Base-by-base conservation (phyloP, 2,797 vertebrate genomes). In the Syngnathus rostellatus region DNA sequence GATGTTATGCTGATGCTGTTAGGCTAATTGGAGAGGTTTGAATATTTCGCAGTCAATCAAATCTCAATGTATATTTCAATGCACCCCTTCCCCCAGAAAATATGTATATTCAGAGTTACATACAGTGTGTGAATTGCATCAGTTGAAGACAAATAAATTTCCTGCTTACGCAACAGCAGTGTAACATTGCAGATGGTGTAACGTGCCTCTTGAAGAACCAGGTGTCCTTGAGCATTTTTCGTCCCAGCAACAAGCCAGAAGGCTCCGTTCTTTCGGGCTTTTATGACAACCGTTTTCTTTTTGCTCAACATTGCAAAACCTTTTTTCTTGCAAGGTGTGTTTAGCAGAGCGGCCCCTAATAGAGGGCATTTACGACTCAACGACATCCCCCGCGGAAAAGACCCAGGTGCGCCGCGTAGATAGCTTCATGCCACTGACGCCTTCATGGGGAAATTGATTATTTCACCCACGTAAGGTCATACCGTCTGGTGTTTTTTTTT, bases 201-300 rank as follows among this genome's bases (percentile, higher is more conserved):
- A 70, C 62, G 64, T 25, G 74, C 62, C 71, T 45, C 73, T 77
- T 66, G 46, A 73, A 80, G 63, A 71, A 79, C 74, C 72, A 82
- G 77, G 71, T 87, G 85, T 87, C 85, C 85, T 88, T 87, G 84
- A 81, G 62, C 79, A 68, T 71, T 68, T 72, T 48, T 76, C 72
- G 48, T 45, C 51, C 72, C 40, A 62, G 67, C 19, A 19, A 53
- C n/a, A 61, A 43, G 23, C n/a, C 4, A 41, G 38, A n/a, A 21
- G 39, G 17, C 59, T 43, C 19, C 2, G n/a, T 41, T 61, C n/a
- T 61, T 21, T 41, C 5, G 3, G 10, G n/a, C 59, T 67, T 53
- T 54, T 64, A 37, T 51, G 46, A 60, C 8, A 48, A 43, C 73
- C n/a, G 14, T 75, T 74, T 75, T 55, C 43, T 59, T 62, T 46